Evolutionary conservation across 2,113 vertebrate genomes (phyloP), one percentile per base, ranked within the genome.

Genomic region (Anhinga rufa): DNA sequence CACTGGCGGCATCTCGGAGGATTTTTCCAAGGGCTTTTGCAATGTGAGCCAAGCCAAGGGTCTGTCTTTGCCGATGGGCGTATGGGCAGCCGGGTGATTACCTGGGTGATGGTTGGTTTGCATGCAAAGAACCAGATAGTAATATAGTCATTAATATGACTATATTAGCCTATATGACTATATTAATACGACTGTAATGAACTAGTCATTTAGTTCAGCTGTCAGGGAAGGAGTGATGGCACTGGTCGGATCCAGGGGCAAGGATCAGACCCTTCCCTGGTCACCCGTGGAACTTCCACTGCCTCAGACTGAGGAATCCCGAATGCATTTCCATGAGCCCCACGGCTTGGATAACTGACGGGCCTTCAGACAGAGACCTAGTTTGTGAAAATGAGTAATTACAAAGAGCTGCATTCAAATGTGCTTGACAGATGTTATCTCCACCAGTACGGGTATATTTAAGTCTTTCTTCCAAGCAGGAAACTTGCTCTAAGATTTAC

Each of bases 401-500:
- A 49, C 17, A 42, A n/a, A 92, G 13, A 54, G 58, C 68, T 64
- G 49, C 79, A 19, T 66, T 81, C 32, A 1, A 3, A 48, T 49
- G 40, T 10, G 22, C 82, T 51, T 85, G 75, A 29, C 69, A 95
- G 87, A 42, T 91, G 76, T 95, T 65, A 9, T 12, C 91, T 65
- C 54, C 1, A 3, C 52, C 57, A 64, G 19, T 14, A 24, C 25
- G 86, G 82, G 36, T 48, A 28, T 65, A 12, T n/a, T 75, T 14
- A 55, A 68, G 66, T 44, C 48, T 72, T 51, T 28, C 28, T 92
- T 82, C 69, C 64, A 81, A 83, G 93, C 76, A 86, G 93, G 72
- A 74, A 70, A 58, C 54, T 66, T 86, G 77, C 77, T 36, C 40
- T 62, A 5, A 36, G 66, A 26, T 69, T 82, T 75, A 49, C 26